Base-by-base conservation (phyloP, 2,888 invertebrate species). In the Campoletis raptor region DNA sequence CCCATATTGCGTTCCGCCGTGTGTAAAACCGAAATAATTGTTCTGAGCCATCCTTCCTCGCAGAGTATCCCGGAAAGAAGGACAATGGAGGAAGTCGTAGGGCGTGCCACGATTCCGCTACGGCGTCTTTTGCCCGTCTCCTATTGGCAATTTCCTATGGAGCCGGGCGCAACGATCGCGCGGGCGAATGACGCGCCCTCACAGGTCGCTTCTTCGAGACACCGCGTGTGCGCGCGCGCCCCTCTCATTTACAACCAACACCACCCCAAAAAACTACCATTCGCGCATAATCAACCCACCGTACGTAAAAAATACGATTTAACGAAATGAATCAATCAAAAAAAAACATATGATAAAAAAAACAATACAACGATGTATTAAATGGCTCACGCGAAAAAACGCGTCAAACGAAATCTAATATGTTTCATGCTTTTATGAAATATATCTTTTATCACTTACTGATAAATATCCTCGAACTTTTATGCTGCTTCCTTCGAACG, bases 1-100 rank as follows among this genome's bases (percentile, higher is more conserved):
- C 97, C 97, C 97, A 95, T 98, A 98, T 96, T 98, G 98, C 93
- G 98, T 98, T 95, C 98, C 98, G 94, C 98, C 97, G 95, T 98
- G 98, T 93, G 98, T 97, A 96, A 98, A 98, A 94, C 98, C 98
- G 95, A 98, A 98, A 96, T 98, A 98, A 96, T 98, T 98, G 96
- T 98, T 98, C 95, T 98, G 97, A 95, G 97, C 97, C 97, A 97
- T 97, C 94, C 93, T 93, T 92, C 92, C 92, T 92, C 92, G 92
- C 90, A 92, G 92, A 92, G 92, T 90, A 92, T 93, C 93, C 93
- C 93, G 93, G 93, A 94, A 93, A 93, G 93, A 93, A 93, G 92
- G 92, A 93, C 92, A 93, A 93, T 92, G 92, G 91, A 91, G 91
- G 93, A 92, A 92, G 92, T 92, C 88, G 92, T 89, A 91, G 93